phyloP scores from a whole-genome alignment of 2,797 vertebrate genomes.

The Varecia variegata region DNA sequence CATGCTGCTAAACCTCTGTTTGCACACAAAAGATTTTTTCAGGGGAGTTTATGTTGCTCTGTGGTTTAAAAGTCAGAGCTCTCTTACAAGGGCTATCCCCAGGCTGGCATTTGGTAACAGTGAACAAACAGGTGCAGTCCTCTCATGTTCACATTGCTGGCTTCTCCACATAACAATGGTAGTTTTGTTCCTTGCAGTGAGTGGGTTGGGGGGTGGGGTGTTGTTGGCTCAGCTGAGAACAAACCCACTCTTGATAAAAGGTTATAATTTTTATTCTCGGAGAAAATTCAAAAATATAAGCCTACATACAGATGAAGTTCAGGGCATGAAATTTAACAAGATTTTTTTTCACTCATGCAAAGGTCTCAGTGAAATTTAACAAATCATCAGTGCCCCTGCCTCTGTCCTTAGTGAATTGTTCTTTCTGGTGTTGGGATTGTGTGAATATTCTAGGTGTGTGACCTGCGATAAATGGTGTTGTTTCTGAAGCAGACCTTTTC shows the following conservation, averaged over 20 bases:
- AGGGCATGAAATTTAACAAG: not conserved
- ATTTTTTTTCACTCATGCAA: accelerated
- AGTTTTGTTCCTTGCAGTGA: not conserved
- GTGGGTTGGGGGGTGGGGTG: not conserved
- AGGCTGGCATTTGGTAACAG: conserved; percentile 35
- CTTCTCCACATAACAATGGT: not conserved
- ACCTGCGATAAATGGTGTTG: not conserved
- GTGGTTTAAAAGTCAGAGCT: conserved; percentile 41
- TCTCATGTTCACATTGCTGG: not conserved
- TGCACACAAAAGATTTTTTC: conserved; percentile 24
- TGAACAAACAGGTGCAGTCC: not conserved
- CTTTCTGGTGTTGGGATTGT: not conserved
- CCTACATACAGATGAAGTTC: conserved; percentile 4
- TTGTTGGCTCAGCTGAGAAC: not conserved
- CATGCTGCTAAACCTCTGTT: conserved; percentile 18
- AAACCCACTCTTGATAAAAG: not conserved
- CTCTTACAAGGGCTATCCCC: not conserved
- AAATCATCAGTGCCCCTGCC: not conserved
- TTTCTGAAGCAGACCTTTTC: not conserved
- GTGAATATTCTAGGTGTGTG: not conserved
- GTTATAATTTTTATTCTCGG: conserved; percentile 34
- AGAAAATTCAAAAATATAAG: not conserved
- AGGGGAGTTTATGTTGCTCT: not conserved
- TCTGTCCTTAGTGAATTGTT: not conserved
- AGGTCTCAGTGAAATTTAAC: not conserved